Conservation (phyloP, 1,140 invertebrate genomes). For the Hypsibius dujardini region DNA sequence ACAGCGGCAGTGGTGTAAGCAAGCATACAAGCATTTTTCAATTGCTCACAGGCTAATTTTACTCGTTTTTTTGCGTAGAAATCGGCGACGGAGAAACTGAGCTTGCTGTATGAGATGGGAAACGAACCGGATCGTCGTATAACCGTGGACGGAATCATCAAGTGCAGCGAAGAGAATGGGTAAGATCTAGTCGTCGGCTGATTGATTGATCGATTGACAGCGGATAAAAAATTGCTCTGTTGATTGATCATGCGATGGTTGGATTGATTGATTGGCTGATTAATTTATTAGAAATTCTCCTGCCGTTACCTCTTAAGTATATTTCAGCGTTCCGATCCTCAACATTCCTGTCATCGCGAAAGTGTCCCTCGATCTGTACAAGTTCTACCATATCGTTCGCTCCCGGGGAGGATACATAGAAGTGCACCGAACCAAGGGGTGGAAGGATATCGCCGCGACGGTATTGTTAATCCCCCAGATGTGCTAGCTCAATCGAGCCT, state of each 20-base stretch:
- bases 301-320: conserved; percentile 12
- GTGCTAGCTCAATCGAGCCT: too few species aligned
- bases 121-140: conserved; percentile 70
- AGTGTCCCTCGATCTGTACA: conserved; percentile 89
- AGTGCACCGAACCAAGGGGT: conserved; percentile 92
- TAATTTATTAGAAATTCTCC: too few species aligned
- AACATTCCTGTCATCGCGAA: conserved; percentile 91
- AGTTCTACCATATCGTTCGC: conserved; percentile 79
- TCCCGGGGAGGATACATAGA: conserved; percentile 91
- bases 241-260: too few species aligned
- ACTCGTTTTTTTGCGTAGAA: background rate
- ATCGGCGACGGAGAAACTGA: conserved; percentile 4
- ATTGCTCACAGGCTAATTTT: too few species aligned
- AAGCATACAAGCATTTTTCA: too few species aligned
- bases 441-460: conserved; percentile 78
- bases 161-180: conserved; percentile 70
- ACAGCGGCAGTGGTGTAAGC: too few species aligned
- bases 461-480: too few species aligned
- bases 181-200: too few species aligned
- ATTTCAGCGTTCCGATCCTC: conserved; percentile 55
- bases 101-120: conserved; percentile 74
- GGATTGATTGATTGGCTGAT: too few species aligned
- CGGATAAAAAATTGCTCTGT: conserved; percentile 11
- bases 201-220: conserved; percentile 31
- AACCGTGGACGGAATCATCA: conserved; percentile 76